Percentiles rank a stretch among this genome's conserved stretches.
These are phyloP conservation scores for Lophotis ruficrista DNA, from an alignment of 2,113 vertebrate species.

Conservation along the genomic window DNA sequence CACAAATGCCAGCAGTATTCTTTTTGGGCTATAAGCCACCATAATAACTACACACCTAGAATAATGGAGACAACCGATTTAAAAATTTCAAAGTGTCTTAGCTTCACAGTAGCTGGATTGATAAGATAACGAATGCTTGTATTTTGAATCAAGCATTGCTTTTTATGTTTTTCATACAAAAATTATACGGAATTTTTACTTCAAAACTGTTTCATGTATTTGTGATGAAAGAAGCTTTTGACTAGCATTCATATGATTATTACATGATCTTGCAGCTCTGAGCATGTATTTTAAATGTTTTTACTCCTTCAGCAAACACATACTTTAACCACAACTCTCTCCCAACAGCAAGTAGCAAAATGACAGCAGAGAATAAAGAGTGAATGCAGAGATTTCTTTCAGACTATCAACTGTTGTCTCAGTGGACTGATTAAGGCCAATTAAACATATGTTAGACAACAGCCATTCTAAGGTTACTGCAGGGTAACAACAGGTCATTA, in stretches of 20 bases:
- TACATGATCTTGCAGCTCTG: not conserved
- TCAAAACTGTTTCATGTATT: not conserved
- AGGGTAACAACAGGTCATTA: not conserved
- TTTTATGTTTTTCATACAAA: not conserved
- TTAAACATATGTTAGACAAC: not conserved
- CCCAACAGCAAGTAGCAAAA: not conserved
- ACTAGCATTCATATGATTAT: not conserved
- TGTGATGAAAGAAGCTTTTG: not conserved
- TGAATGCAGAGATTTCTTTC: not conserved
- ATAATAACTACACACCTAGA: not conserved
- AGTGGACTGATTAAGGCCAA: not conserved
- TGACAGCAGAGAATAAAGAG: not conserved
- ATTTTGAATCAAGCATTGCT: not conserved
- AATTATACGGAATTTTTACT: not conserved
- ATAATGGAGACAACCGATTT: accelerated
- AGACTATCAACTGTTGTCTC: not conserved
- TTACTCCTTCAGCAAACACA: not conserved
- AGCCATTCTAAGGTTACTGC: not conserved
- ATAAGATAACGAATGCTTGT: not conserved
- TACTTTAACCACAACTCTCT: not conserved
- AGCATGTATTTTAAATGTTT: not conserved
- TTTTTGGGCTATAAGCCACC: not conserved
- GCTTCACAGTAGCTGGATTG: not conserved
- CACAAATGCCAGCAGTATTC: not conserved
- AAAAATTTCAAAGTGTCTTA: not conserved